Conservation (phyloP, 1,140 invertebrate genomes). For the Odontomachus brunneus region DNA sequence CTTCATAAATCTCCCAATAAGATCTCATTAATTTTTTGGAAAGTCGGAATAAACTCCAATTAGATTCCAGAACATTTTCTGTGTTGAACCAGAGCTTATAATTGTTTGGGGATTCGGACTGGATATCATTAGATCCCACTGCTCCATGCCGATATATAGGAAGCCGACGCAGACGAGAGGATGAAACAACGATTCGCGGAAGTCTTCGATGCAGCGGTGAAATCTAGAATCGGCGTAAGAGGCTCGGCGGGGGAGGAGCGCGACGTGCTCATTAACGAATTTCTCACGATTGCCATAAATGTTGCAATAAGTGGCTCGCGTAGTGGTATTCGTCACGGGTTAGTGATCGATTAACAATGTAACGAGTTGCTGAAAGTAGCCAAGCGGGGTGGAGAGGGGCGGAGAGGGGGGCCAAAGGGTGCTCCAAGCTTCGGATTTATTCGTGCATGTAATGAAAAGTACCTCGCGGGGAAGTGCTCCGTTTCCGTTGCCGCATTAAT, state of each 20-base stretch:
- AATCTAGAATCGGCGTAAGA: neutral
- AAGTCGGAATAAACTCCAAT: too few relatives aligned
- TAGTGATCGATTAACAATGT: conserved; percentile 50
- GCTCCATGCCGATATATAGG: too few relatives aligned
- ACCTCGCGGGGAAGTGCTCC: neutral
- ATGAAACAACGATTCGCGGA: too few relatives aligned
- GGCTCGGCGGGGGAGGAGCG: neutral
- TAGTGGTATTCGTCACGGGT: neutral
- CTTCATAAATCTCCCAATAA: too few relatives aligned
- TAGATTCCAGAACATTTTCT: too few relatives aligned
- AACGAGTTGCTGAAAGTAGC: conserved; percentile 41
- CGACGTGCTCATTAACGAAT: conserved; percentile 14
- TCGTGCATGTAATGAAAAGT: conserved; percentile 54
- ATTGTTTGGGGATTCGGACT: too few relatives aligned
- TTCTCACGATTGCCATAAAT: conserved; percentile 24
- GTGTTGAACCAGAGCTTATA: too few relatives aligned
- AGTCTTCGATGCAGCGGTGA: neutral
- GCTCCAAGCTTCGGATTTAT: conserved; percentile 40
- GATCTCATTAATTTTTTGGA: too few relatives aligned
- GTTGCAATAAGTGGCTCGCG: neutral
- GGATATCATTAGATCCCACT: too few relatives aligned
- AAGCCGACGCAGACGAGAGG: too few relatives aligned
- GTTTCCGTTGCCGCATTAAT: conserved; percentile 53
- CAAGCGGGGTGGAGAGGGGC: too few relatives aligned
- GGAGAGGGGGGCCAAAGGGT: neutral